Conservation (phyloP, 2,113 vertebrate species). For the Rhineura floridana region DNA sequence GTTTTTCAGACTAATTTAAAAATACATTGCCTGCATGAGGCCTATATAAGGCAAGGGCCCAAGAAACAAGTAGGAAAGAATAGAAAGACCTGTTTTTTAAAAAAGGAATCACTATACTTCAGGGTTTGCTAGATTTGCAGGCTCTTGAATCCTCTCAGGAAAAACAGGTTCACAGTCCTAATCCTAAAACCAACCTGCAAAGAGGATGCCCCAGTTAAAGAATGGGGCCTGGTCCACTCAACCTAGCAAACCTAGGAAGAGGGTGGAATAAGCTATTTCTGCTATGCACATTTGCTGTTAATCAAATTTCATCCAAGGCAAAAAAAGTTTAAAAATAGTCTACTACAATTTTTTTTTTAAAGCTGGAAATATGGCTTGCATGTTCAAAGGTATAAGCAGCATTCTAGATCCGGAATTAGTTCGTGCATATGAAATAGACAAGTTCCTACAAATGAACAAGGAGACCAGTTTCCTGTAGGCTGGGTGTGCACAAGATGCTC, state of each 20-base stretch:
- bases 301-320: background rate
- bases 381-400: background rate
- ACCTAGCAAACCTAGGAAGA: background rate
- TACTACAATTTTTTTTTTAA: background rate
- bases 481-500: background rate
- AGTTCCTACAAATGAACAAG: background rate
- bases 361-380: background rate
- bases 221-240: background rate
- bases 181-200: background rate
- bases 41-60: background rate
- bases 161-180: background rate
- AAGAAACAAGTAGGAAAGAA: background rate
- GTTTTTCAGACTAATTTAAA: slow-evolving; percentile 9
- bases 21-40: background rate
- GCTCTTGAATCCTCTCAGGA: background rate
- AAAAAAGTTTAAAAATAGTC: fast-evolving
- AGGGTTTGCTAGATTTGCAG: background rate
- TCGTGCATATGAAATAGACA: background rate
- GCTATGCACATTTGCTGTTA: background rate
- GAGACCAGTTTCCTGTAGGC: background rate
- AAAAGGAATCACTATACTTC: background rate
- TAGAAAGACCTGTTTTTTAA: background rate
- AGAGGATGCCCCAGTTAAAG: background rate
- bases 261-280: background rate
- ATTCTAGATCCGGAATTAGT: background rate